Conservation (phyloP, 2,888 invertebrate genomes). For the Euphydryas editha region DNA sequence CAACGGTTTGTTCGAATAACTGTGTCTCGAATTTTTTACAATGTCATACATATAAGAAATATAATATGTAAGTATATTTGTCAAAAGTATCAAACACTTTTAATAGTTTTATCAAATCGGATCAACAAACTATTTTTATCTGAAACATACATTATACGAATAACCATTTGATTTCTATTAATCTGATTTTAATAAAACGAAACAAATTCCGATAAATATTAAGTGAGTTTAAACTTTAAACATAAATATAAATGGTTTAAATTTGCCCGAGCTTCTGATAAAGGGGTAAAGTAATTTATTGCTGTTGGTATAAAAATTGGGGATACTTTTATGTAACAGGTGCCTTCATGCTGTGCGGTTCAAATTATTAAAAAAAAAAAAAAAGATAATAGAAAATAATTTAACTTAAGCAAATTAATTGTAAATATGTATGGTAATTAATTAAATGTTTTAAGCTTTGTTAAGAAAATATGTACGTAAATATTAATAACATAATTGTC, state of each 20-base stretch:
- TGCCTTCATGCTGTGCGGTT: conserved; percentile 39
- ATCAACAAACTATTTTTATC: conserved; percentile 5
- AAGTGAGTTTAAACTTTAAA: conserved; percentile 2
- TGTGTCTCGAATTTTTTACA: too few species aligned
- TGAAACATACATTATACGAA: conserved; percentile 4
- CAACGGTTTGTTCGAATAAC: too few species aligned
- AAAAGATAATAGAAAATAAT: neutral
- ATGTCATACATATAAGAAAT: too few species aligned
- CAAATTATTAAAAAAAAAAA: conserved; percentile 24
- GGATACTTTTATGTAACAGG: conserved; percentile 42
- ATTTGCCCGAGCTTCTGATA: conserved; percentile 8
- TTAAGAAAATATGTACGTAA: too few species aligned
- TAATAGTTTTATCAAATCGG: neutral
- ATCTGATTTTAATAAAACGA: conserved; percentile 35
- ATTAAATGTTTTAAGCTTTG: too few species aligned
- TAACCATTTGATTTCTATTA: conserved; percentile 35
- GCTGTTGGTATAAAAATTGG: conserved; percentile 30
- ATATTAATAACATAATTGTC: too few species aligned
- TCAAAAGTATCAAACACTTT: neutral
- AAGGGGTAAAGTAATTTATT: conserved; percentile 35
- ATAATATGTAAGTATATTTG: neutral
- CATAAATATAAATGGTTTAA: neutral
- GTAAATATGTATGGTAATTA: too few species aligned
- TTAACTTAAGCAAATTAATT: too few species aligned
- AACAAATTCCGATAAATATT: neutral